Evolutionary conservation across 2,797 vertebrate genomes (phyloP), one percentile per base, ranked within the genome.

Genomic region (Scarus forsteni): DNA sequence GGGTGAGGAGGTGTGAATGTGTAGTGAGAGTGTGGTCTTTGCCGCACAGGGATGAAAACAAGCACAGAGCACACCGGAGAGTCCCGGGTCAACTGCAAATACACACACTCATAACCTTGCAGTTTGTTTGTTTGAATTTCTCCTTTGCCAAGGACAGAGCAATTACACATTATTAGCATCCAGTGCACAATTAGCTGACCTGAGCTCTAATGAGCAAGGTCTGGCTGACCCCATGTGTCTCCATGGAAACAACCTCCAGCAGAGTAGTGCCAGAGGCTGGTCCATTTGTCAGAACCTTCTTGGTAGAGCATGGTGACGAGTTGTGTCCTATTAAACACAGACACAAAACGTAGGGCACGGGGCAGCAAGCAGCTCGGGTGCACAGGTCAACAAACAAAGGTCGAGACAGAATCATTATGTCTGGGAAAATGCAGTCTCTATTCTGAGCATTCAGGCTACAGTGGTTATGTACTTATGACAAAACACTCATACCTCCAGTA

Each of bases 161-260:
- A 57, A 71, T 81, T 80, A 76, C 62, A 70, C 65, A 56, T 84
- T 58, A 82, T 75, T 67, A 76, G 58, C 59, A 56, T 50, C 66
- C 43, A 39, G 55, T 27, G 48, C 60, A 78, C 84, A 82, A 68
- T 85, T 77, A 79, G 81, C 74, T 84, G 67, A 95, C 92, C 93
- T 87, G 87, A 55, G 93, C 88, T 35, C 80, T 91, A 43, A 90
- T 90, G 73, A 95, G 73, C 56, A 90, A 61, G 7, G 90, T 94
- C 86, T 94, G 91, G 71, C 89, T 95, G 80, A 95, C 87, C 80
- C 92, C 90, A 38, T 77, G 85, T 48, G 70, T 89, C 56, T 94
- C 94, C 80, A 90, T 27, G 46, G 92, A 83, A 54, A 92, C 87
- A 64, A 94, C 92, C 85, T 95, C 92, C 60, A 94, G 67, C 46